phyloP scores from a whole-genome alignment of 2,888 invertebrate genomes.

The Meliscaeva auricollis region DNA sequence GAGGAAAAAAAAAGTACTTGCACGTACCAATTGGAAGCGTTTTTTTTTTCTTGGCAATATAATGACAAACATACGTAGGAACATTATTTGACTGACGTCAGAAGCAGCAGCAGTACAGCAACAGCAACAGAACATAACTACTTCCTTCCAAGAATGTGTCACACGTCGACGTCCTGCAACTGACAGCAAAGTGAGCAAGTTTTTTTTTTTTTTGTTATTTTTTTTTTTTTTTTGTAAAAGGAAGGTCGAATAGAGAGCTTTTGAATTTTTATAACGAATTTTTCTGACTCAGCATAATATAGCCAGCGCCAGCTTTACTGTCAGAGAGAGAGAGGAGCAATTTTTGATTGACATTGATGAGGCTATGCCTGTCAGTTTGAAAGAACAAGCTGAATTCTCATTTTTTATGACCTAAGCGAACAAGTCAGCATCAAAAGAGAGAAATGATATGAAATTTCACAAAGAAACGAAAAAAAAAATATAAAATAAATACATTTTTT shows the following conservation, averaged over 20 bases:
- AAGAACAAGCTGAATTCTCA: constrained; percentile 54
- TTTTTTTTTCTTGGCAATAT: constrained; percentile 41
- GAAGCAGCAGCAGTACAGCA: constrained; percentile 34
- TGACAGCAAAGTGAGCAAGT: constrained; percentile 69
- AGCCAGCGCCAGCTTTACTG: constrained; percentile 14
- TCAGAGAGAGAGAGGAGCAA: constrained; percentile 23
- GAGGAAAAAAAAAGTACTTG: neutral
- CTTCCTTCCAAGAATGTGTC: constrained; percentile 75
- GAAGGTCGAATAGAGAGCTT: constrained; percentile 43
- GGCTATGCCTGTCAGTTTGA: constrained; percentile 62
- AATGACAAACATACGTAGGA: constrained; percentile 58
- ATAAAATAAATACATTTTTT: constrained; percentile 28
- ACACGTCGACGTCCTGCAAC: constrained; percentile 73
- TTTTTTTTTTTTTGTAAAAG: neutral
- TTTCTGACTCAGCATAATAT: constrained; percentile 60
- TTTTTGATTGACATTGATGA: constrained; percentile 74
- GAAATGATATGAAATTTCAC: constrained; percentile 46
- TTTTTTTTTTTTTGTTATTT: constrained; percentile 18
- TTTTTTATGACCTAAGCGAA: constrained; percentile 60
- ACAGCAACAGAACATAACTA: constrained; percentile 69
- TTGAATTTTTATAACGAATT: constrained; percentile 53
- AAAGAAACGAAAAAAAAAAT: constrained; percentile 18
- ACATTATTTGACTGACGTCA: constrained; percentile 62
- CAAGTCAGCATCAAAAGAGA: neutral
- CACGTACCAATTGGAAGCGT: constrained; percentile 67